A percentile compares a stretch with the other conserved stretches of the same genome.
Evolutionary conservation across 2,113 vertebrate genomes (phyloP).

Genomic region (Vombatus ursinus): DNA sequence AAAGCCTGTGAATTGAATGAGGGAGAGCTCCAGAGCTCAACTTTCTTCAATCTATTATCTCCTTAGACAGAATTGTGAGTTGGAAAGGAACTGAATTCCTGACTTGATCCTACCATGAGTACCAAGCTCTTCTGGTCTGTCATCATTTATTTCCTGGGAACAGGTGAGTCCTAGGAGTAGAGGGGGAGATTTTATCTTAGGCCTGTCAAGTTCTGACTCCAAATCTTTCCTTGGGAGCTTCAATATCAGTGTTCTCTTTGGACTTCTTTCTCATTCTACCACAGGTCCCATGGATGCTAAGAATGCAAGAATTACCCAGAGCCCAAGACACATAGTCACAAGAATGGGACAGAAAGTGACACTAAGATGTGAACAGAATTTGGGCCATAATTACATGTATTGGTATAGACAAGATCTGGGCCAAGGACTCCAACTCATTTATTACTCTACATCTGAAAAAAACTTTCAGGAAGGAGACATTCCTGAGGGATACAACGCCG

Average conservation of each 20-base stretch:
- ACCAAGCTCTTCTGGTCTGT: not conserved
- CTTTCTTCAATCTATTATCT: not conserved
- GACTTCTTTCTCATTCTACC: not conserved
- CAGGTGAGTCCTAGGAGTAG: constrained; percentile 21
- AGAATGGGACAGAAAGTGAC: not conserved
- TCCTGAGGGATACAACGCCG: not conserved
- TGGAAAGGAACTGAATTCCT: not conserved
- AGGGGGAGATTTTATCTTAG: not conserved
- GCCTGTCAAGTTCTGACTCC: not conserved
- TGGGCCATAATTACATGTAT: constrained; percentile 4
- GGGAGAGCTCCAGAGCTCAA: not conserved
- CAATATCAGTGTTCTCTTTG: not conserved
- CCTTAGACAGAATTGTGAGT: not conserved
- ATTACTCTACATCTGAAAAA: accelerated
- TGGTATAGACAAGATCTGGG: constrained; percentile 65
- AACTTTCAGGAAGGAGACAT: not conserved
- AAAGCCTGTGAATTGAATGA: not conserved
- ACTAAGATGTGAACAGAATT: constrained; percentile 50
- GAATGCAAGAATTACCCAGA: constrained; percentile 29
- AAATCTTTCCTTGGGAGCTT: not conserved
- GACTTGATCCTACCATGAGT: not conserved
- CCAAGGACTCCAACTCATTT: constrained; percentile 1
- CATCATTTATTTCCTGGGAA: constrained; percentile 38
- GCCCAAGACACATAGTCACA: constrained; percentile 7
- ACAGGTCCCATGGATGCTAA: not conserved